These are phyloP conservation scores for Archocentrus centrarchus DNA, from an alignment of 2,113 vertebrate genomes.

Conservation along the genomic window DNA sequence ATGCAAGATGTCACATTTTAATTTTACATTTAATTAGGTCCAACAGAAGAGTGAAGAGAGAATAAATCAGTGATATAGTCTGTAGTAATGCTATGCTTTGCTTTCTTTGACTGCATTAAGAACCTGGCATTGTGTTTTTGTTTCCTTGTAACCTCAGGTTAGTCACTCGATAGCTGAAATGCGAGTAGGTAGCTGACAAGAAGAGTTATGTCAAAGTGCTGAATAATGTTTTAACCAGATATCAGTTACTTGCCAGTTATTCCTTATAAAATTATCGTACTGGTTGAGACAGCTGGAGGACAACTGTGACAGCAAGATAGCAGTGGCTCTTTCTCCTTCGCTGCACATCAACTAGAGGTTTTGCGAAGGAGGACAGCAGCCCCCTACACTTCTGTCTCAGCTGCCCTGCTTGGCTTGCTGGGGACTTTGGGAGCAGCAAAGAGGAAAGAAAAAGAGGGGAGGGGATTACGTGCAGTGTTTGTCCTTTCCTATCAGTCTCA, in stretches of 20 bases:
- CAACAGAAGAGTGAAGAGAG: background rate
- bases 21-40: background rate
- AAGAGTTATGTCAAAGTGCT: background rate
- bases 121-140: background rate
- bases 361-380: constrained; percentile 20
- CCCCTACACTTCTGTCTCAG: constrained; percentile 12
- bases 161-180: background rate
- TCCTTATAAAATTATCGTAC: background rate
- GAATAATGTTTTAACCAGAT: constrained; percentile 13
- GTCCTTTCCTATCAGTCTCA: constrained; percentile 43
- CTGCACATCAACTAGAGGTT: constrained; percentile 28
- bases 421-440: background rate
- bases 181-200: background rate
- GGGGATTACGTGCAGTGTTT: constrained; percentile 30
- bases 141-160: background rate
- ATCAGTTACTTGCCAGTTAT: background rate
- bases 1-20: background rate
- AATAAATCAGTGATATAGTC: background rate
- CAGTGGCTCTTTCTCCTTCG: background rate
- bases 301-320: constrained; percentile 27
- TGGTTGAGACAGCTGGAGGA: constrained; percentile 19
- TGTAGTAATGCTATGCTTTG: background rate
- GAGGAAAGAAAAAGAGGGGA: background rate
- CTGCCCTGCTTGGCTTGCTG: constrained; percentile 13
- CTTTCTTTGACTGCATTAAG: background rate